phyloP scores from a whole-genome alignment of 2,797 vertebrate species.

The Platalea minor region DNA sequence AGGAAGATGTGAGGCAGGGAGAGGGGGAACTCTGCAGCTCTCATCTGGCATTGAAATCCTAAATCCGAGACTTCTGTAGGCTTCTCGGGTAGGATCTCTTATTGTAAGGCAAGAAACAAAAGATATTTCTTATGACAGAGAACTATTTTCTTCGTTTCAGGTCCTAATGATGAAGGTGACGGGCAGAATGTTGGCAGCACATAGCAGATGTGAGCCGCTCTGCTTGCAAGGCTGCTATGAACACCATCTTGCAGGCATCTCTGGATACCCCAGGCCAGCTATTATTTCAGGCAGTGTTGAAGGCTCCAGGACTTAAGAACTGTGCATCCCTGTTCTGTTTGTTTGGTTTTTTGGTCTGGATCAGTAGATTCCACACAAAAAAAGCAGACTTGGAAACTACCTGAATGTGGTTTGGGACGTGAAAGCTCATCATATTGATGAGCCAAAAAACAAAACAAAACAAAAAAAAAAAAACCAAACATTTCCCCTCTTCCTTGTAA shows the following conservation, averaged over 20 bases:
- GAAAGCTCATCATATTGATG: constrained; percentile 99
- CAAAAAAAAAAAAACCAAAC: constrained; percentile 60
- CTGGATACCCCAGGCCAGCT: constrained; percentile 83
- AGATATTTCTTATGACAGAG: neutral
- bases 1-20: neutral
- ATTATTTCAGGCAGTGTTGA: constrained; percentile 79
- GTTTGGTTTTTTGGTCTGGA: constrained; percentile 78
- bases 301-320: constrained; percentile 82
- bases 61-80: neutral
- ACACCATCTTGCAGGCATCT: constrained; percentile 80
- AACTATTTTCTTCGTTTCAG: constrained; percentile 69
- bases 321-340: constrained; percentile 84
- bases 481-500: constrained; percentile 77
- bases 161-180: constrained; percentile 86
- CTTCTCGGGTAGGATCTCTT: neutral
- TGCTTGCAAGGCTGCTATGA: constrained; percentile 80
- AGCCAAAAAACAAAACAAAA: constrained; percentile 76
- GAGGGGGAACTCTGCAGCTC: neutral
- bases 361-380: constrained; percentile 69
- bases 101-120: neutral
- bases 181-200: constrained; percentile 89
- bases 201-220: constrained; percentile 83
- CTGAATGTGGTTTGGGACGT: constrained; percentile 91
- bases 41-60: neutral
- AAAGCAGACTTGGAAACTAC: constrained; percentile 74